Evolutionary conservation across 2,888 invertebrate genomes (phyloP).

Genomic region (Argyresthia albistria): DNA sequence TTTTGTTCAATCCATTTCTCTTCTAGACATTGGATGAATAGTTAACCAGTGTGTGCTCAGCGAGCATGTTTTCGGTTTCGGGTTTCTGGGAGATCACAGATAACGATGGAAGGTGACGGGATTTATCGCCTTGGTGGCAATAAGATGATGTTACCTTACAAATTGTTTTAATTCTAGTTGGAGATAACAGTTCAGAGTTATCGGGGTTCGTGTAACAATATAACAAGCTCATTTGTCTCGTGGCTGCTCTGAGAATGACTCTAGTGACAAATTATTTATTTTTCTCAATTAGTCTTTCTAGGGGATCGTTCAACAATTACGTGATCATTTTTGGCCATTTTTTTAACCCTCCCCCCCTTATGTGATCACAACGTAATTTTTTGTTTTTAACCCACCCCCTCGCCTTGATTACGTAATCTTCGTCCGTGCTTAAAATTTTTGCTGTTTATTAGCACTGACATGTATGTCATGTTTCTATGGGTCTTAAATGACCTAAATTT

Average conservation of each 20-base stretch:
- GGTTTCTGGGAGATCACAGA: slow-evolving; percentile 67
- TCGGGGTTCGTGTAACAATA: neutral
- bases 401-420: no score
- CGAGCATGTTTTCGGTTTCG: slow-evolving; percentile 67
- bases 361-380: no score
- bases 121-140: slow-evolving; percentile 63
- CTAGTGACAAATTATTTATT: neutral
- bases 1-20: slow-evolving; percentile 67
- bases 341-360: no score
- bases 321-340: no score
- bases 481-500: no score
- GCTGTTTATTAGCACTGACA: no score
- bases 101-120: slow-evolving; percentile 37
- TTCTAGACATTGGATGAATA: slow-evolving; percentile 58
- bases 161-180: slow-evolving; percentile 44
- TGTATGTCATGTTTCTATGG: no score
- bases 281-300: neutral
- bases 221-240: neutral
- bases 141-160: slow-evolving; percentile 54
- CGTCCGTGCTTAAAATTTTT: no score
- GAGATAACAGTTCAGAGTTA: neutral
- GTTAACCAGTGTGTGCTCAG: slow-evolving; percentile 58
- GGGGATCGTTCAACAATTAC: no score
- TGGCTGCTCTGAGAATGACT: no score
- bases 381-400: no score